phyloP scores from a whole-genome alignment of 2,888 invertebrate genomes.

The Ectropis crepuscularia region DNA sequence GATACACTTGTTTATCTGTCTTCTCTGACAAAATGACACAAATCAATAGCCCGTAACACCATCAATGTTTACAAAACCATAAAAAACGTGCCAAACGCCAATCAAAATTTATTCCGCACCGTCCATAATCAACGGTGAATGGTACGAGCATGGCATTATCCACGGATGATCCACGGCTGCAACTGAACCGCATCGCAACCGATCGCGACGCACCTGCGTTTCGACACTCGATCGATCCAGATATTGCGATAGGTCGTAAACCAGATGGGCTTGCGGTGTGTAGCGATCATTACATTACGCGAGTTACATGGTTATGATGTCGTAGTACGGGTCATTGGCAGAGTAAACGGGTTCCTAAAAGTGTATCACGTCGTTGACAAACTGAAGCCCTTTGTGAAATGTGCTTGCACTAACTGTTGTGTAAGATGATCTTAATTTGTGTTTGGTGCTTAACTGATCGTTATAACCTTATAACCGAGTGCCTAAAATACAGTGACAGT shows the following conservation, averaged over 20 bases:
- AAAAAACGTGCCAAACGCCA: conserved; percentile 23
- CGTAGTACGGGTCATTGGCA: conserved; percentile 1
- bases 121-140: conserved; percentile 18
- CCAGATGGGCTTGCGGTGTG: conserved; percentile 16
- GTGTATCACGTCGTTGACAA: not conserved
- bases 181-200: conserved; percentile 34
- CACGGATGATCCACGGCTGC: conserved; percentile 17
- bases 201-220: conserved; percentile 32
- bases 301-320: not conserved
- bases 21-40: not conserved
- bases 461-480: too few relatives aligned
- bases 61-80: conserved; percentile 12
- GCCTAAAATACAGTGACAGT: too few relatives aligned
- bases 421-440: too few relatives aligned
- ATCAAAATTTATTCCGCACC: conserved; percentile 11
- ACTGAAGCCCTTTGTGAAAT: too few relatives aligned
- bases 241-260: conserved; percentile 18
- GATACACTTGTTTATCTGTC: too few relatives aligned
- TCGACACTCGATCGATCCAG: conserved; percentile 14
- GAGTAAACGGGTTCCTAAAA: not conserved
- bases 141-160: conserved; percentile 21
- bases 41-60: conserved; percentile 6
- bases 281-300: conserved; percentile 5
- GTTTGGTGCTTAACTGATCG: too few relatives aligned
- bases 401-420: too few relatives aligned